Evolutionary conservation across 2,797 vertebrate genomes (phyloP).

Genomic region (Ceyx erithaca): DNA sequence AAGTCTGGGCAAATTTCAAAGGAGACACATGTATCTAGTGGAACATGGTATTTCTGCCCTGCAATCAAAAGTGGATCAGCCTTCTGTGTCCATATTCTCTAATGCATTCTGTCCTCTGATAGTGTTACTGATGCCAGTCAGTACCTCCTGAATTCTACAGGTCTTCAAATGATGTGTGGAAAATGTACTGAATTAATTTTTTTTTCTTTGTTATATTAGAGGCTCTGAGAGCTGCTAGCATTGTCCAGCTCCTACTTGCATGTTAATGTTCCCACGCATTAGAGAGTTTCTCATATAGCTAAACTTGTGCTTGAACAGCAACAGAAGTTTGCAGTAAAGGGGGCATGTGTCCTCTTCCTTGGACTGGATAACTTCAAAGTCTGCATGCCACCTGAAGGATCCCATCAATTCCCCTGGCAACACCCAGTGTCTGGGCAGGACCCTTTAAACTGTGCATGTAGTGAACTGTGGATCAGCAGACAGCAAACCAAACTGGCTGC

Average conservation of each 20-base stretch:
- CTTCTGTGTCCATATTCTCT: background rate
- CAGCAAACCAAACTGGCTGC: background rate
- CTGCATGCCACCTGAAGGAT: background rate
- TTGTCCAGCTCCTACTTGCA: background rate
- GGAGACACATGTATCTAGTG: background rate
- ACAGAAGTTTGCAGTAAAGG: background rate
- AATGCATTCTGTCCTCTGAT: background rate
- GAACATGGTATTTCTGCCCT: background rate
- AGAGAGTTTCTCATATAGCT: background rate
- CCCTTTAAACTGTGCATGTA: background rate
- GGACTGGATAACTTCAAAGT: background rate
- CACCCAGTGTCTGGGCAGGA: accelerated
- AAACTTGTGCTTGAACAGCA: background rate
- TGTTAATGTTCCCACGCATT: background rate
- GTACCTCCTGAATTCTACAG: background rate
- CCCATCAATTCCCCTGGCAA: background rate
- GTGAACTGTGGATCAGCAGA: background rate
- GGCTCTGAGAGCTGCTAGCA: background rate
- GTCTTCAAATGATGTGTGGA: background rate
- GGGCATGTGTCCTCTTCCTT: background rate
- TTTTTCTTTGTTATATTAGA: background rate
- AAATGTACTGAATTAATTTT: background rate
- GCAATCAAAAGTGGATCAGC: background rate
- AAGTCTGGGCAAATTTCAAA: background rate
- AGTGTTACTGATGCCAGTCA: background rate